Evolutionary conservation across 1,140 invertebrate species (phyloP).

Genomic region (Bombus confusus): DNA sequence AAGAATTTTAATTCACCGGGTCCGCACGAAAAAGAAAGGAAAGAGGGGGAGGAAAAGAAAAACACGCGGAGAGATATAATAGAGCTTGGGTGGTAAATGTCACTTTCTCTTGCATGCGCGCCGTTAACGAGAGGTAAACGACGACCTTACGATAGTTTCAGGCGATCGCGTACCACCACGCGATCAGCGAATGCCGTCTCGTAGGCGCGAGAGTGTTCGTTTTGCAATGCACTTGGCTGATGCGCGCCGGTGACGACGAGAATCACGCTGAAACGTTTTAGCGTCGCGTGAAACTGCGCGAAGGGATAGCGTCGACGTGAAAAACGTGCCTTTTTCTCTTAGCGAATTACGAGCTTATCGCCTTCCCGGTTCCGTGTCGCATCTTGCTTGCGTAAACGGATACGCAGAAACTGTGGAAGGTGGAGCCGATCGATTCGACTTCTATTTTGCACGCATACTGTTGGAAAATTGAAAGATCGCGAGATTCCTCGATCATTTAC

Average conservation of each 20-base stretch:
- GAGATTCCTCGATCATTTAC: no score
- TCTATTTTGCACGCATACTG: no score
- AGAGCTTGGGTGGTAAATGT: constrained; percentile 8
- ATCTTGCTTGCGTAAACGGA: no score
- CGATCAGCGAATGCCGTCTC: not conserved
- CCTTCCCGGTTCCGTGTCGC: no score
- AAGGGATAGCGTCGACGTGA: not conserved
- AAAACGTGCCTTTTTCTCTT: no score
- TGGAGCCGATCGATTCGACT: no score
- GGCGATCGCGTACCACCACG: not conserved
- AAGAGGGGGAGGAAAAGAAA: not conserved
- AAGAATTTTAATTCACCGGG: constrained; percentile 1
- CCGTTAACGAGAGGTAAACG: constrained; percentile 7
- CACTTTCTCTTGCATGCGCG: not conserved
- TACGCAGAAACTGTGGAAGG: no score
- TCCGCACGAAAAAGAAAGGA: not conserved
- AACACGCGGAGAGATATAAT: not conserved
- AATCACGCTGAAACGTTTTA: not conserved
- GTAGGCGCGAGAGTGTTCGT: not conserved
- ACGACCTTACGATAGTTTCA: not conserved
- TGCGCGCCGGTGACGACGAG: not conserved
- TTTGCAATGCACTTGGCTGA: not conserved
- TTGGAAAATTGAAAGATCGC: no score
- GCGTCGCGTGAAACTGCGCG: not conserved
- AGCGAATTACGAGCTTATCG: no score